Evolutionary conservation across 2,113 vertebrate genomes (phyloP).

Genomic region (Rhabdomys dilectus): DNA sequence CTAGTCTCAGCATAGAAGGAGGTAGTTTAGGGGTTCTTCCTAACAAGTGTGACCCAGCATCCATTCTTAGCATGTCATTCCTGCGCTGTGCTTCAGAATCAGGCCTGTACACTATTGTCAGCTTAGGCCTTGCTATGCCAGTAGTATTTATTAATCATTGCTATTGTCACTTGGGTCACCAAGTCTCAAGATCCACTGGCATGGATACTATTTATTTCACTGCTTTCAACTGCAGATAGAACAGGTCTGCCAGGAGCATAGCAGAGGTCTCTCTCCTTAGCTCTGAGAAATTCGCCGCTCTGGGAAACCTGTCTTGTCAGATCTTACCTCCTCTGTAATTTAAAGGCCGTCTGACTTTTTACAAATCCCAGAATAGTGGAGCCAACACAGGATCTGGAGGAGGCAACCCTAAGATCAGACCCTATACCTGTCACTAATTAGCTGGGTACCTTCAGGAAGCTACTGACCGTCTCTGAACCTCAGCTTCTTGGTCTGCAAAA

Average conservation of each 20-base stretch:
- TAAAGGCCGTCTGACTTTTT: background rate
- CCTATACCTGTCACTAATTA: background rate
- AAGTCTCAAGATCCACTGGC: background rate
- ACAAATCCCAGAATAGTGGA: background rate
- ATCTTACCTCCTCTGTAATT: background rate
- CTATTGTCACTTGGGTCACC: background rate
- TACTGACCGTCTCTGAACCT: slow-evolving; percentile 27
- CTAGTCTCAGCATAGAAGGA: background rate
- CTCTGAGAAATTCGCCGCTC: background rate
- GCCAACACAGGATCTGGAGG: background rate
- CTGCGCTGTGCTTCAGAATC: background rate
- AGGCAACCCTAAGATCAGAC: background rate
- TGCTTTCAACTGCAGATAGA: background rate
- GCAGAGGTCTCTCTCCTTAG: background rate
- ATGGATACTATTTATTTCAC: background rate
- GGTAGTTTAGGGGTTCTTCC: background rate
- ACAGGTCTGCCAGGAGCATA: background rate
- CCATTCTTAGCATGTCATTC: background rate
- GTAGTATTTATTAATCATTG: background rate
- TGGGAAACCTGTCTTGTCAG: background rate
- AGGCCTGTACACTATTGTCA: background rate
- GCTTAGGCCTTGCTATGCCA: background rate
- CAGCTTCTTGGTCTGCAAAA: background rate
- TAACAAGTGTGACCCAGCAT: background rate
- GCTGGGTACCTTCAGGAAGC: background rate